Evolutionary conservation across 2,888 invertebrate species (phyloP).

Genomic region (Pollenia angustigena): DNA sequence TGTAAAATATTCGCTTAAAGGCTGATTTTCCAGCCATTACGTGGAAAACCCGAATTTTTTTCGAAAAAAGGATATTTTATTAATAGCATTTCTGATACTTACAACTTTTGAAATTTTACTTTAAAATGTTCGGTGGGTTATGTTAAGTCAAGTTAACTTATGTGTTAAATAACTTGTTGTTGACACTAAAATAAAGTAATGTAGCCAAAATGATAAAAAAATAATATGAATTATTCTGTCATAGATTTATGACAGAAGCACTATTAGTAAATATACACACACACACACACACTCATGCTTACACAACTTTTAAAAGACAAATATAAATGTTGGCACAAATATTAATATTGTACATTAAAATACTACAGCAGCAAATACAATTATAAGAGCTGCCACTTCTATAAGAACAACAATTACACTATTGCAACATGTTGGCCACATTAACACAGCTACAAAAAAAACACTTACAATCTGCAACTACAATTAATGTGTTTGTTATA

Average conservation of each 20-base stretch:
- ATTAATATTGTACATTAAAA: constrained; percentile 65
- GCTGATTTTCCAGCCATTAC: too few species aligned
- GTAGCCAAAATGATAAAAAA: constrained; percentile 49
- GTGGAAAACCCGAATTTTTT: too few species aligned
- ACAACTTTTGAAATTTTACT: neutral
- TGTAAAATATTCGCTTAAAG: too few species aligned
- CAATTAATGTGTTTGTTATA: constrained; percentile 42
- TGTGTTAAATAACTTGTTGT: constrained; percentile 69
- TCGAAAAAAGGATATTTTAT: too few species aligned
- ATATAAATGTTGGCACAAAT: constrained; percentile 60
- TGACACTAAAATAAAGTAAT: constrained; percentile 70
- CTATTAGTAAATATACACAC: constrained; percentile 16
- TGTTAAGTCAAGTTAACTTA: constrained; percentile 54
- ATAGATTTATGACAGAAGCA: constrained; percentile 26
- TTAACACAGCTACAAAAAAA: constrained; percentile 50
- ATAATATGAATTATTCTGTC: constrained; percentile 28
- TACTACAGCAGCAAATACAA: constrained; percentile 42
- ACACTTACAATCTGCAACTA: constrained; percentile 9
- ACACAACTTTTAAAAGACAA: neutral
- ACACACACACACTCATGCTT: neutral
- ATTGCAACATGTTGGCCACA: constrained; percentile 59
- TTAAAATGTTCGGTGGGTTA: constrained; percentile 22
- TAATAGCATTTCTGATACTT: neutral
- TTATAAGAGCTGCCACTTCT: constrained; percentile 27
- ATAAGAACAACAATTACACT: constrained; percentile 11